A percentile compares a stretch with the other conserved stretches of the same genome.
Evolutionary conservation across 2,888 invertebrate genomes (phyloP).

Genomic region (Agriopis aurantiaria): DNA sequence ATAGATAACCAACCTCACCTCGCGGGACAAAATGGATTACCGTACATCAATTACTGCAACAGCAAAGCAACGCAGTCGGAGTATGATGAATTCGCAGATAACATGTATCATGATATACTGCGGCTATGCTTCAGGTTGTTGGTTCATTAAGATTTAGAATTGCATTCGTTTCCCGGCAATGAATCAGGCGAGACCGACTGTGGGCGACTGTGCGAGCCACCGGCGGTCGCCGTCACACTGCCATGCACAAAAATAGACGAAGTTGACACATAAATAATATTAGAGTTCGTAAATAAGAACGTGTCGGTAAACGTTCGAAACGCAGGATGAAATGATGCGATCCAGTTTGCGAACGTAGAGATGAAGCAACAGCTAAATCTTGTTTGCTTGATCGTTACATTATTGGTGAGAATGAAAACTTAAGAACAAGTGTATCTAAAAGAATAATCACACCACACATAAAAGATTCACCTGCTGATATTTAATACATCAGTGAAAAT

Average conservation of each 20-base stretch:
- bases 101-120: constrained; percentile 40
- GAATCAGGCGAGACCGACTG: constrained; percentile 62
- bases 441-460: too few species aligned
- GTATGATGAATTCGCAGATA: constrained; percentile 46
- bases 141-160: constrained; percentile 62
- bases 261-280: constrained; percentile 85
- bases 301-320: constrained; percentile 50
- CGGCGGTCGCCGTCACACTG: constrained; percentile 49
- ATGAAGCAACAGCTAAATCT: not conserved
- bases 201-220: constrained; percentile 36
- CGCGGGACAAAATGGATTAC: constrained; percentile 36
- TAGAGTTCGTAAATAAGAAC: constrained; percentile 72
- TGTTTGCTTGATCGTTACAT: not conserved
- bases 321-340: constrained; percentile 42
- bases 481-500: too few species aligned
- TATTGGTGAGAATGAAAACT: too few species aligned
- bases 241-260: constrained; percentile 75
- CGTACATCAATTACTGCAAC: constrained; percentile 39
- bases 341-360: constrained; percentile 12
- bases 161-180: constrained; percentile 72
- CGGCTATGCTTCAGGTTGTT: constrained; percentile 36
- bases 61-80: constrained; percentile 22
- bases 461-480: too few species aligned
- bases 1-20: constrained; percentile 30
- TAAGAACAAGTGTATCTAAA: too few species aligned